Evolutionary conservation across 53 echinoderm and acorn worm species (phyloP).

Genomic region (Paracentrotus lividus): DNA sequence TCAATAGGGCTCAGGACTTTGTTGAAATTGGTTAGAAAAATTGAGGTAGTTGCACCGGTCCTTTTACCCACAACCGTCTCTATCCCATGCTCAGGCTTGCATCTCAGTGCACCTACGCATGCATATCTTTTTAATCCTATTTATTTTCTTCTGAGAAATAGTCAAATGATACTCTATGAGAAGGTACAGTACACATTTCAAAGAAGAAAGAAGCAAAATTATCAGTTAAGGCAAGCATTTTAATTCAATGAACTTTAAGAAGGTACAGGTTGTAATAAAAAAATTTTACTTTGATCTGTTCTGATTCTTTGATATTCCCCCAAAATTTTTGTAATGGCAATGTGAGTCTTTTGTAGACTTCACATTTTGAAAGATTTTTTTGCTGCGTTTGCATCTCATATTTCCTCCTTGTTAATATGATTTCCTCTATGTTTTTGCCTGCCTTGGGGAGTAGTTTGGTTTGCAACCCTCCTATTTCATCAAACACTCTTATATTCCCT

Average conservation of each 20-base stretch:
- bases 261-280: neutral
- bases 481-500: conserved; percentile 25
- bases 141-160: neutral
- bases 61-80: conserved; percentile 16
- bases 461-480: conserved; percentile 2
- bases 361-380: neutral
- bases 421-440: neutral
- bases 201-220: neutral
- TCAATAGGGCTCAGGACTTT: too few species aligned
- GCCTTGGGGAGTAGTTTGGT: neutral
- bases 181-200: neutral
- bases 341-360: neutral
- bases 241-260: too few species aligned
- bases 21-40: too few species aligned
- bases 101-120: conserved; percentile 26
- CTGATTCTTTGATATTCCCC: neutral
- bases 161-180: neutral
- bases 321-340: neutral
- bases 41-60: too few species aligned
- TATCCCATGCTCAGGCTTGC: neutral
- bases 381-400: too few species aligned
- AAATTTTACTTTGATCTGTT: neutral
- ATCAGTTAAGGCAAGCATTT: too few species aligned
- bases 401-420: neutral
- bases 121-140: conserved; percentile 42